Base-by-base conservation (phyloP, 2,888 invertebrate genomes). In the Drosophila mettleri region DNA sequence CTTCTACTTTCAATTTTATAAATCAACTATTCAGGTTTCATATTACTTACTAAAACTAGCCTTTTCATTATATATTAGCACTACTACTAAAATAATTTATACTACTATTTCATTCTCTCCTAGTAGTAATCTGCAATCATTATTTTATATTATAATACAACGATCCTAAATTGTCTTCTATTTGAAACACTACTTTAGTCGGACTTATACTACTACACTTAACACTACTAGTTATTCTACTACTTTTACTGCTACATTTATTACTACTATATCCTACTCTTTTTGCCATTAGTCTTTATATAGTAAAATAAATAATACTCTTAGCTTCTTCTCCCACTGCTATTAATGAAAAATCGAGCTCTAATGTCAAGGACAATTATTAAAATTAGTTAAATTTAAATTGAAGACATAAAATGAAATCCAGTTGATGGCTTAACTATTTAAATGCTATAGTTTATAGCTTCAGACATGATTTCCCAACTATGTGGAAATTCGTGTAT, bases 401-500 rank as follows among this genome's bases (percentile, higher is more conserved):
- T 3, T 7, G 2, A 3, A 16, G 49, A 34, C 10, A 16, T 7
- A 39, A 14, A 54, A 33, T n/a, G 33, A 33, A 43, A 36, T 31
- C 14, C n/a, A 45, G 8, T 33, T 31, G 53, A 52, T 22, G 38
- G 2, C 34, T 10, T 24, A 2, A 8, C 9, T 24, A 18, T 12
- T 24, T 33, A 33, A 43, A 33, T 12, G 14, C 22, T 33, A 12
- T 22, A 8, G 12, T 7, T 34, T 45, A 43, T 16, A 29, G 6
- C 8, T 14, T 24, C 18, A 29, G 27, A 29, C 29, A 46, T 22
- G 22, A 39, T 77, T 78, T 65, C 78, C 52, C 59, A 78, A 73
- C 31, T 9, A 1, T 10, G 29, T 12, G 24, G 14, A 29, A 29
- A 70, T 41, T 16, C 14, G 41, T 22, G 34, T 41, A 33, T 12